Evolutionary conservation across 2,113 vertebrate genomes (phyloP).

Genomic region (Myrmecobius fasciatus): DNA sequence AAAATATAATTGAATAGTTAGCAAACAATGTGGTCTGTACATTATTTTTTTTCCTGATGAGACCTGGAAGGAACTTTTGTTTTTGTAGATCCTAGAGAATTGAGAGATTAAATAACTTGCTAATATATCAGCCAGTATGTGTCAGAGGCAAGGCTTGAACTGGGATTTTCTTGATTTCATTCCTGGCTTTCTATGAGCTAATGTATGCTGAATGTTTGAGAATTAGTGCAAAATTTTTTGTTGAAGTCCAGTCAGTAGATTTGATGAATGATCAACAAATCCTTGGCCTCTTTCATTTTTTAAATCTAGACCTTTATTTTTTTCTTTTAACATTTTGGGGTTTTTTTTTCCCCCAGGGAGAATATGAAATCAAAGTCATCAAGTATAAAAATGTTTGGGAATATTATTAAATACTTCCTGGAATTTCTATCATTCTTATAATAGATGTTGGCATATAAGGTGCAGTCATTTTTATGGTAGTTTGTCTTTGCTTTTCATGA

Average conservation of each 20-base stretch:
- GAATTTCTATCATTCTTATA: background rate
- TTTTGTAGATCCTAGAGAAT: background rate
- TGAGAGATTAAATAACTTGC: background rate
- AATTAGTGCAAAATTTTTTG: background rate
- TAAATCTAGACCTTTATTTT: too few relatives aligned
- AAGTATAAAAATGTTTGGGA: background rate
- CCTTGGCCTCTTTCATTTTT: too few relatives aligned
- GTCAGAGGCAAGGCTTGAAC: background rate
- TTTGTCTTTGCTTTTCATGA: background rate
- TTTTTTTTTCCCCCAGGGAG: background rate
- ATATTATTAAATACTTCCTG: background rate
- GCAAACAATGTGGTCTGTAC: background rate
- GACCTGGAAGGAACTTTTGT: background rate
- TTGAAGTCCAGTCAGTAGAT: background rate
- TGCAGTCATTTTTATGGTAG: background rate
- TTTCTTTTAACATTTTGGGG: too few relatives aligned
- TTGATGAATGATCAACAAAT: too few relatives aligned
- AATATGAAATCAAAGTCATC: background rate
- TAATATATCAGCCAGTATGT: background rate
- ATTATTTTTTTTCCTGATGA: background rate
- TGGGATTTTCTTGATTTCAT: background rate
- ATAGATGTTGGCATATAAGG: background rate
- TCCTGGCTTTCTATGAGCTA: background rate
- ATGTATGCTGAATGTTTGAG: background rate
- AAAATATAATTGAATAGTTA: conserved; percentile 32